Evolutionary conservation across 2,888 invertebrate species (phyloP), one percentile per base, ranked within the genome.

Genomic region (Sphecodes monilicornis): DNA sequence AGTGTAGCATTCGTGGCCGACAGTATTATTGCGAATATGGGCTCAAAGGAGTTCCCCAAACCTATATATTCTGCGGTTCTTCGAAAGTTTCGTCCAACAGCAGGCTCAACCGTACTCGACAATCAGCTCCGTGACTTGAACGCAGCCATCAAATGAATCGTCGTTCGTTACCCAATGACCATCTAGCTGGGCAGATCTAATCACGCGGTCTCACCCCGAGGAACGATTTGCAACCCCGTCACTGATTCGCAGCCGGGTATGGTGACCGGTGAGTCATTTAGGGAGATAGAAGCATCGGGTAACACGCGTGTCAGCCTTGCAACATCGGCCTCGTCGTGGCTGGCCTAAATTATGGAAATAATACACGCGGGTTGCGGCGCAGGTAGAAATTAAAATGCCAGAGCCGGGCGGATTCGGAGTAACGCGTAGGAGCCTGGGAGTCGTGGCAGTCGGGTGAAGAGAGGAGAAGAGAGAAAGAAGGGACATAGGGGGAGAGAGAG

Each of bases 321-420:
- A 68, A 82, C 70, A 66, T 74, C 72, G 77, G 75, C 39, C 29
- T 26, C 39, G 73, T 10, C 18, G 60, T 64, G 75, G 43, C 64
- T 76, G 80, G 80, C 68, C 79, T 83, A 84, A 87, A 84, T 90
- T 88, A 87, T 85, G 87, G 89, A 91, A 91, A 90, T 90, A 89
- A 89, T 86, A 82, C 78, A 80, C 76, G 60, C 41, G 81, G 60
- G 54, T 69, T 36, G 39, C 77, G 73, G 77, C 75, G 73, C 86
- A 83, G 84, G 83, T 88, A 77, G 84, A 91, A 91, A 92, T 92
- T 89, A 91, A 91, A 92, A 91, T 90, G 87, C 90, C 87, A 85
- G 86, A 76, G 85, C 78, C 86, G 76, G 78, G 46, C 78, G 69
- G 81, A 86, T 89, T 86, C 85, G 81, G 82, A 85, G 85, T 84